Evolutionary conservation across 2,113 vertebrate species (phyloP), one percentile per base, ranked within the genome.

Genomic region (Xenopus tropicalis): DNA sequence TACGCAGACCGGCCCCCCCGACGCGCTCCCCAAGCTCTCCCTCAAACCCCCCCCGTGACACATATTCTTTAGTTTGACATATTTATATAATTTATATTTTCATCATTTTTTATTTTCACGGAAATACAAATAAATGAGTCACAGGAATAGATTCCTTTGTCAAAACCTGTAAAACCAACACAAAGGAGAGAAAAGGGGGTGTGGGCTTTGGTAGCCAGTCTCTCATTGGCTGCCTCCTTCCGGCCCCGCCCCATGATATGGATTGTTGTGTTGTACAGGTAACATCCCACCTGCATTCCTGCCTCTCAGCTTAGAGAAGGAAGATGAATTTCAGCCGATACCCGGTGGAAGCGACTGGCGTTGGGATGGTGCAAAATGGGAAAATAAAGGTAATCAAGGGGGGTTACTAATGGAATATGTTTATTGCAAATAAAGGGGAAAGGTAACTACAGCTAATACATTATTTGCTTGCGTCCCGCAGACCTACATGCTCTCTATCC

Each of bases 401-500:
- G n/a, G n/a, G 17, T 6, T 54, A 14, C 52, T 4, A n/a, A 54
- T 16, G 16, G 3, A 54, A 19, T n/a, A n/a, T 1, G 1, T 29
- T 29, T 3, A 29, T 37, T 37, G 29, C 46, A 48, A 48, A 20
- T 23, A 22, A 59, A 59, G 22, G 57, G 8, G 2, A 23, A 4
- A 24, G 14, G 14, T 23, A 59, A 10, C 57, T 12, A 57, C 20
- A 22, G 12, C 10, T 3, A 59, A 14, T 21, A 3, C 11, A 59
- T 23, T 1, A 16, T 54, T 54, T 17, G 8, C 19, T 54, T 66
- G n/a, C 29, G 1, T 23, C 58, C 46, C 43, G 1, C 87, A 99
- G 97, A 86, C 83, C 14, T 96, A 91, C 71, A 89, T 95, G 86
- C 74, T 93, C 5, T 92, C 88, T 0, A 92, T 98, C 54, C 48